Evolutionary conservation across 2,797 vertebrate species (phyloP), one percentile per base, ranked within the genome.

Genomic region (Acipenser transmontanus): DNA sequence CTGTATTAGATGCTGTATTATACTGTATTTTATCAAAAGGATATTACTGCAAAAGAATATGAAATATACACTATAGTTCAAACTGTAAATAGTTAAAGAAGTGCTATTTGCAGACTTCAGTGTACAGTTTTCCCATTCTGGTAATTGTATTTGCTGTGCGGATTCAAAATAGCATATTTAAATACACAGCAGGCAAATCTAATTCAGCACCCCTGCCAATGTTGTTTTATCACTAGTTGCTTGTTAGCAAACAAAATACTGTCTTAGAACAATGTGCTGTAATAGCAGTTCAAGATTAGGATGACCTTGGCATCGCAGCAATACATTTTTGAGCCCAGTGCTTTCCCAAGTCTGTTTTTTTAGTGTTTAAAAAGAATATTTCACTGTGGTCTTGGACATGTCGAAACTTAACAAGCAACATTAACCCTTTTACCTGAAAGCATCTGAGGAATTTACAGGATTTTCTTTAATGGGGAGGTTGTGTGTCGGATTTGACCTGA

Each of bases 81-180:
- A 3, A 34, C 3, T 34, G 34, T 34, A 34, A 4, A 3, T 4
- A 34, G 2, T 34, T 3, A 4, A 34, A 34, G 34, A 34, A 34
- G 34, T 34, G 1, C 20, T 34, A 34, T 34, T 34, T 34, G 20
- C 20, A 75, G 71, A 71, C 68, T 75, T 51, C 71, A 12, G 73
- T 73, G 80, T 80, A 76, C 72, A 70, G 66, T 48, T 54, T 63
- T 79, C 61, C 67, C 66, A 67, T 54, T 71, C 78, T 78, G 81
- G 76, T 78, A 59, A 69, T 70, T 76, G 80, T 77, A 70, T 86
- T 86, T 78, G 73, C 75, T 63, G 77, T 65, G 64, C 51, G 12
- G 67, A 64, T 83, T 80, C 77, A 81, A 86, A 89, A 88, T 84
- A 86, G 84, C 67, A 80, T 64, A 74, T 69, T 84, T 85, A 84